phyloP scores from a whole-genome alignment of 1,140 invertebrate species.

The Phocides pigmalion region DNA sequence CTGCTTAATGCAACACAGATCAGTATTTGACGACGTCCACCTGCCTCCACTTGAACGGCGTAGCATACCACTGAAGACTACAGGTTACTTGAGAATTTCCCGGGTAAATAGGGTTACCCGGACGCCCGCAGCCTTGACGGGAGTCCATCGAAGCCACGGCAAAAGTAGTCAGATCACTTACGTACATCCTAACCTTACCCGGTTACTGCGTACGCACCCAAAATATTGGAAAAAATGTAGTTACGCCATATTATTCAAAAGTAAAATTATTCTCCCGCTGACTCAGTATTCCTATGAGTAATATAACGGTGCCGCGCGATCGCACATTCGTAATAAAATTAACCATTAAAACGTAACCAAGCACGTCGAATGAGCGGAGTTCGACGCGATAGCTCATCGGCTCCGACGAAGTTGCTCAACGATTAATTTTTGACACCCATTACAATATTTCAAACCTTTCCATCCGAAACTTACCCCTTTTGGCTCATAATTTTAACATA shows the following conservation, averaged over 20 bases:
- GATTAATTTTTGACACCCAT: conserved; percentile 64
- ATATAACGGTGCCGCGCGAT: conserved; percentile 32
- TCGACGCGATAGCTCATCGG: conserved; percentile 54
- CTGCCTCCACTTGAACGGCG: no score
- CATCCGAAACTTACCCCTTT: conserved; percentile 33
- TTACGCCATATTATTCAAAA: neutral
- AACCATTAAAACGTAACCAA: conserved; percentile 62
- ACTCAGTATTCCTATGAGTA: conserved; percentile 22
- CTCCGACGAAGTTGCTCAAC: conserved; percentile 45
- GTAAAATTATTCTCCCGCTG: conserved; percentile 8
- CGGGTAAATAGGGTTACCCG: no score
- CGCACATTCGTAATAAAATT: conserved; percentile 52
- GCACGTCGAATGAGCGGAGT: conserved; percentile 59
- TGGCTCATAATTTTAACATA: conserved; percentile 12
- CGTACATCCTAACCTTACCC: no score
- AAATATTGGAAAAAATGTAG: neutral
- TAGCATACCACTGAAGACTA: no score
- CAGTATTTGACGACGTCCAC: no score
- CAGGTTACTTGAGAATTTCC: no score
- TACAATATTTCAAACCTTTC: conserved; percentile 53
- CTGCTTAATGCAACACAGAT: no score
- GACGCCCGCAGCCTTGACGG: no score
- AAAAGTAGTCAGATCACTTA: no score
- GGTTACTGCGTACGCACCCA: no score
- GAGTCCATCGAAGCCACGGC: no score